Conservation (phyloP, 2,888 invertebrate species). For the Amphipyra berbera region DNA sequence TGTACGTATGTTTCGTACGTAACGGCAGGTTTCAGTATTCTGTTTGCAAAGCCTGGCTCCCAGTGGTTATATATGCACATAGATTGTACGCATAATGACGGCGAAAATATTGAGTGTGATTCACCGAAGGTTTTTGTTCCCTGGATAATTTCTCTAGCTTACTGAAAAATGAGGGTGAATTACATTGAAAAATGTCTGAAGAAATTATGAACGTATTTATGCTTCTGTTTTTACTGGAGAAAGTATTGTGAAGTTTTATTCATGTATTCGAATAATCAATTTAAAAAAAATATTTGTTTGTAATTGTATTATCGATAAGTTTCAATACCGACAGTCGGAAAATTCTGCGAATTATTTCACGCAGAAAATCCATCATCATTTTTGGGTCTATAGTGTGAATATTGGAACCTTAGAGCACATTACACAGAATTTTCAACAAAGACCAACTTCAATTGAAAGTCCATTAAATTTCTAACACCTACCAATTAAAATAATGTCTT, state of each 20-base stretch:
- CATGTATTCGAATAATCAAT: not conserved
- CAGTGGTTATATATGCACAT: conserved; percentile 17
- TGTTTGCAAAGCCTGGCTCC: conserved; percentile 33
- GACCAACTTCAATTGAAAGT: not conserved
- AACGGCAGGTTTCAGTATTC: conserved; percentile 41
- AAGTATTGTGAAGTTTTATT: not conserved
- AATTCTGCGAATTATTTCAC: not conserved
- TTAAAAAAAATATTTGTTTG: too few relatives aligned
- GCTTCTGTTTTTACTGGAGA: not conserved
- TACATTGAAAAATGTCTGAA: not conserved
- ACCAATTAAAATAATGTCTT: conserved; percentile 49
- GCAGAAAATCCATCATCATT: not conserved
- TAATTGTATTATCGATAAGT: too few relatives aligned
- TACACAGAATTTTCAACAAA: not conserved
- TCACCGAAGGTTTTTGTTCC: conserved; percentile 40
- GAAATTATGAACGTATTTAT: not conserved
- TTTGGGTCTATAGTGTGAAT: not conserved
- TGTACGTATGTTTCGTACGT: conserved; percentile 21
- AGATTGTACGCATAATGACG: conserved; percentile 38
- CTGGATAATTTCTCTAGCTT: not conserved
- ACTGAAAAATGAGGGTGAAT: not conserved
- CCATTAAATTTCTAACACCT: conserved; percentile 15
- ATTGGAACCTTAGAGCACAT: not conserved
- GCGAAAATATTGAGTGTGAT: conserved; percentile 39
- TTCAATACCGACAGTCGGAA: too few relatives aligned